phyloP scores from a whole-genome alignment of 2,797 vertebrate genomes.

The Diglossa cyanea region DNA sequence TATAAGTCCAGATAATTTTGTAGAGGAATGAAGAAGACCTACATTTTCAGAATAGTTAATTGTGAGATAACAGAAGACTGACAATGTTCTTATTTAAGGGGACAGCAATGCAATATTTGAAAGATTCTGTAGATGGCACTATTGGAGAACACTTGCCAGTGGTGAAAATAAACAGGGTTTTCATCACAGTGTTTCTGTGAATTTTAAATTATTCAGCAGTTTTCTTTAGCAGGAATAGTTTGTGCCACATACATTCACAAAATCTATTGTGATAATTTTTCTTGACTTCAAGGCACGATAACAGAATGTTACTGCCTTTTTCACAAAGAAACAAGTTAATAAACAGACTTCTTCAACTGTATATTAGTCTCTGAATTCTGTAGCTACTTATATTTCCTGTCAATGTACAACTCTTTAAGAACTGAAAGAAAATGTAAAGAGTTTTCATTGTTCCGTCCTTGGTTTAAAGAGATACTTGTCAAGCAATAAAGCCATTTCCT shows the following conservation, averaged over 20 bases:
- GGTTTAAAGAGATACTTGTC: not conserved
- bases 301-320: not conserved
- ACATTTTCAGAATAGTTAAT: not conserved
- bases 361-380: not conserved
- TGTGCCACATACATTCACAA: not conserved
- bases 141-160: constrained; percentile 10
- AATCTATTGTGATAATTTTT: not conserved
- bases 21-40: not conserved
- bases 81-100: not conserved
- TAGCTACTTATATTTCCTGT: not conserved
- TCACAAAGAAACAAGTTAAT: not conserved
- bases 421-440: not conserved
- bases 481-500: not conserved
- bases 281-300: not conserved
- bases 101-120: not conserved
- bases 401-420: not conserved
- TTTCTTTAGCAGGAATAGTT: not conserved
- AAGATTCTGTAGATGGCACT: constrained; percentile 36
- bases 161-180: not conserved
- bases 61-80: not conserved
- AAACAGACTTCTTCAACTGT: not conserved
- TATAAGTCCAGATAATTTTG: not conserved
- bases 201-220: not conserved
- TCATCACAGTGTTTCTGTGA: not conserved
- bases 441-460: not conserved